Conservation (phyloP, 2,113 vertebrate genomes). For the Psilopogon haemacephalus region DNA sequence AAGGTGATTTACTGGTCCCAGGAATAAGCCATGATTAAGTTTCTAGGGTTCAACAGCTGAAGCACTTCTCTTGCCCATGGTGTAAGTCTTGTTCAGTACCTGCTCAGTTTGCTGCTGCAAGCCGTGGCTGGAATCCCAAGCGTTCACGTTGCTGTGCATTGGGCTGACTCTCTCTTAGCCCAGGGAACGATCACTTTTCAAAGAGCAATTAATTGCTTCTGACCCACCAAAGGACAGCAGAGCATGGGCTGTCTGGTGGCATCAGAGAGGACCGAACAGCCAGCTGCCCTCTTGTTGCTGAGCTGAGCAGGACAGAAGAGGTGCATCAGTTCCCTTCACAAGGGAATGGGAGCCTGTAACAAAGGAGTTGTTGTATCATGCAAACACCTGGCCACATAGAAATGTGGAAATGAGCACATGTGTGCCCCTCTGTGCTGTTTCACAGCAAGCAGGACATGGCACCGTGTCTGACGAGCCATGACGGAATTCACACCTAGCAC, state of each 20-base stretch:
- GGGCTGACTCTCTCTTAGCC: neutral
- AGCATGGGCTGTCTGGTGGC: neutral
- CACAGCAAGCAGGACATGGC: neutral
- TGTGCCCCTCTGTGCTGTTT: neutral
- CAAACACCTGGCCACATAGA: fast-evolving
- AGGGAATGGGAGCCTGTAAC: neutral
- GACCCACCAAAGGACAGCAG: neutral
- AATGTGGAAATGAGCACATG: neutral
- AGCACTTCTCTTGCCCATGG: fast-evolving
- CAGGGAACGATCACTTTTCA: neutral
- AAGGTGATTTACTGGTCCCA: neutral
- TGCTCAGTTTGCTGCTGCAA: neutral
- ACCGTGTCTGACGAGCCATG: neutral
- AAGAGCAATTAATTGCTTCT: neutral
- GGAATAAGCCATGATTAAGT: neutral
- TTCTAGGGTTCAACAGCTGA: neutral
- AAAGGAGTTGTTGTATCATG: neutral
- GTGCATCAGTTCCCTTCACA: neutral
- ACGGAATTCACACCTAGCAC: fast-evolving
- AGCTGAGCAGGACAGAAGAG: neutral
- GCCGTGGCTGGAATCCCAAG: neutral
- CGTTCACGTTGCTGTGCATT: neutral
- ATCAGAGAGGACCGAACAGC: neutral
- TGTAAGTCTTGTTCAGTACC: neutral
- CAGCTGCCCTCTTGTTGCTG: neutral